Evolutionary conservation across 30 jellyfish, hydroid and myxozoan genomes (phyloP).

Genomic region (Aurelia coerulea): DNA sequence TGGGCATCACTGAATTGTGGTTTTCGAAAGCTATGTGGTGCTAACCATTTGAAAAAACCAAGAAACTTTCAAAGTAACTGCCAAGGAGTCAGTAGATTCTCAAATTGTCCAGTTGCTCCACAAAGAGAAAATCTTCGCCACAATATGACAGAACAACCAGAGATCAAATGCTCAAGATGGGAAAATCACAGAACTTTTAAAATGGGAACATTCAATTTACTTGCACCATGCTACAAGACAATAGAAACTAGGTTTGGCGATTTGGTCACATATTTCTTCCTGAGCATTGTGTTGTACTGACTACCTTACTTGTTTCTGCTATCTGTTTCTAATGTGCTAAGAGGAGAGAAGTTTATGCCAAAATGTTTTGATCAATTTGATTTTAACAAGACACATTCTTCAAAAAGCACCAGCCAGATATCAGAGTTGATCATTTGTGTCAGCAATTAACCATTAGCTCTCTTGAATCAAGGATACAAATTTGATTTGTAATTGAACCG

Average conservation of each 20-base stretch:
- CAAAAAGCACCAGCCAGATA: no score
- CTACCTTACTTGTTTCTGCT: neutral
- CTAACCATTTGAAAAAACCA: neutral
- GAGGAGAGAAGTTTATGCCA: no score
- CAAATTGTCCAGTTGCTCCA: neutral
- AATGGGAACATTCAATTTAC: constrained; percentile 54
- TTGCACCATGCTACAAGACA: constrained; percentile 67
- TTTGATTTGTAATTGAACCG: no score
- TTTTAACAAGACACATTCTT: no score
- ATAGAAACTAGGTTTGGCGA: constrained; percentile 24
- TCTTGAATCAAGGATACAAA: no score
- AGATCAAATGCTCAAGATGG: constrained; percentile 18
- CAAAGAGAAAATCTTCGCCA: neutral
- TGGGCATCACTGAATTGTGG: constrained; percentile 3
- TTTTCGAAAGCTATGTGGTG: neutral
- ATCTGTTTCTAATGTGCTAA: no score
- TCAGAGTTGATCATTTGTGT: neutral
- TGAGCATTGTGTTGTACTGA: neutral
- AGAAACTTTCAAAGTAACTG: neutral
- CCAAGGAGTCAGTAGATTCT: neutral
- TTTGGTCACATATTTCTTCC: neutral
- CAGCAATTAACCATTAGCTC: neutral
- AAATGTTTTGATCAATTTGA: no score
- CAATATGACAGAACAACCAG: neutral
- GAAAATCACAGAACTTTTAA: constrained; percentile 19